Percentiles rank a stretch among this genome's conserved stretches.
phyloP scores from a whole-genome alignment of 2,113 vertebrate genomes.

The Peucedramus taeniatus region DNA sequence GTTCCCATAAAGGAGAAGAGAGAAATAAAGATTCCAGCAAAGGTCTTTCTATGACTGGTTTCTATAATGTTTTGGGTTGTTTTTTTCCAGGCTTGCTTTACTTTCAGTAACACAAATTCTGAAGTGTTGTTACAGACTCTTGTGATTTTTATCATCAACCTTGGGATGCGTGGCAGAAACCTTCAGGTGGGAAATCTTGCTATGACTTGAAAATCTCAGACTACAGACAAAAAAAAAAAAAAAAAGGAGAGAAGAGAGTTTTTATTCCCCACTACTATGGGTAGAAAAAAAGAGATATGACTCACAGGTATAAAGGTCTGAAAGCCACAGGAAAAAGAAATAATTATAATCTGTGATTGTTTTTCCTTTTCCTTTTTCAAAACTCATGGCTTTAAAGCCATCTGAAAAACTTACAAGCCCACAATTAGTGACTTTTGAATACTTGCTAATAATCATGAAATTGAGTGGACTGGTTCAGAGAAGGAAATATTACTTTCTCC shows the following conservation, averaged over 20 bases:
- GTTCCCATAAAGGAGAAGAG: not conserved
- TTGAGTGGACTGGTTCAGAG: not conserved
- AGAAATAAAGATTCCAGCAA: not conserved
- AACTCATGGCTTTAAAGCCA: not conserved
- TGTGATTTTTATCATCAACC: not conserved
- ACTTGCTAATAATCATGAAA: not conserved
- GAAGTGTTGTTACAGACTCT: not conserved
- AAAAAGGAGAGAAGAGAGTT: not conserved
- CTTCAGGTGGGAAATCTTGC: not conserved
- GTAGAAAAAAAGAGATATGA: not conserved
- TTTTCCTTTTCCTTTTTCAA: not conserved
- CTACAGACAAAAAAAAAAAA: not conserved
- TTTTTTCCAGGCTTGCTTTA: not conserved
- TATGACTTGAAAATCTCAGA: not conserved
- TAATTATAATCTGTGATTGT: not conserved
- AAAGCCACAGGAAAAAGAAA: not conserved
- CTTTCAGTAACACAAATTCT: not conserved
- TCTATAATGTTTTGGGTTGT: not conserved
- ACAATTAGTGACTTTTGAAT: not conserved
- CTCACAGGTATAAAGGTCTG: not conserved
- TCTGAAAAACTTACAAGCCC: not conserved
- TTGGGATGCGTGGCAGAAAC: not conserved
- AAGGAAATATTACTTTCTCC: not conserved
- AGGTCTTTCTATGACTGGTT: not conserved
- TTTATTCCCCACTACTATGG: not conserved